These are phyloP conservation scores for Tupaia tana DNA, from an alignment of 2,113 vertebrate genomes.

Conservation along the genomic window DNA sequence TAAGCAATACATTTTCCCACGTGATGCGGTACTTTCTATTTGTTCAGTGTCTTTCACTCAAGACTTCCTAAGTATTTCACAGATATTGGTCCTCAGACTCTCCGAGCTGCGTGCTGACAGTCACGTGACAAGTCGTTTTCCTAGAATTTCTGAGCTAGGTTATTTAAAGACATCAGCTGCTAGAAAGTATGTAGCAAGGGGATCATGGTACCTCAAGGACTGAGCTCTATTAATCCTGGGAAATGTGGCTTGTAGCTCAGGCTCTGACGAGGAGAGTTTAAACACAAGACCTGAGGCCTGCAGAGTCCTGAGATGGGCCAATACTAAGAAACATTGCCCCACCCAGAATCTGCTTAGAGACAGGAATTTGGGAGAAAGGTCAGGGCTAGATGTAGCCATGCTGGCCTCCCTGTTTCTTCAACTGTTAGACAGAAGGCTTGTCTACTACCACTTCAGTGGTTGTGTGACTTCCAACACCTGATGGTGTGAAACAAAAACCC, in stretches of 20 bases:
- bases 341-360: background rate
- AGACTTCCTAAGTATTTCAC: conserved; percentile 24
- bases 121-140: background rate
- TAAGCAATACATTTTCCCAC: background rate
- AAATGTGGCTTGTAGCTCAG: background rate
- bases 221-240: conserved; percentile 38
- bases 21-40: background rate
- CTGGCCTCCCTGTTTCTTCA: background rate
- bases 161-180: conserved; percentile 69
- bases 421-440: background rate
- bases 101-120: background rate
- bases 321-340: background rate
- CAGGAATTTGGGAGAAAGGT: background rate
- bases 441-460: background rate
- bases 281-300: background rate
- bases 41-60: conserved; percentile 10
- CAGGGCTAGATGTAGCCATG: background rate
- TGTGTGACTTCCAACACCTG: background rate
- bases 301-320: background rate
- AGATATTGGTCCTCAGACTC: background rate
- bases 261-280: background rate
- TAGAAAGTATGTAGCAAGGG: background rate
- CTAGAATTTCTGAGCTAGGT: conserved; percentile 47
- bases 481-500: background rate
- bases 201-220: background rate